A percentile compares a stretch with the other conserved stretches of the same genome.
Evolutionary conservation across 2,113 vertebrate genomes (phyloP).

Genomic region (Malurus elegans): DNA sequence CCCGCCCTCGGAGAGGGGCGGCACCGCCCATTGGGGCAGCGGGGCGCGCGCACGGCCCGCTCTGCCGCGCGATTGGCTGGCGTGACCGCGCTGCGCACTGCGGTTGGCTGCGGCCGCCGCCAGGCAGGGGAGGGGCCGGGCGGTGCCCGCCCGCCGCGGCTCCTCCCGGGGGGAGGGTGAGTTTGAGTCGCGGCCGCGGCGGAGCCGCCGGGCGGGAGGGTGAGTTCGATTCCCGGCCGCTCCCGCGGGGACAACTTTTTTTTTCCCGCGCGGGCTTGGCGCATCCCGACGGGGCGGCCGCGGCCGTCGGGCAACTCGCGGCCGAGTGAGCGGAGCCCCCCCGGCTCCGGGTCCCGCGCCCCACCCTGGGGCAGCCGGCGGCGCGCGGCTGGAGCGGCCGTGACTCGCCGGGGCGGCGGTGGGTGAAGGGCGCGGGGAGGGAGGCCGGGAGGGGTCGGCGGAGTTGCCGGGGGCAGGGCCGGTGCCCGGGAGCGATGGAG

Average conservation of each 20-base stretch:
- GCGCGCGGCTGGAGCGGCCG: conserved; percentile 45
- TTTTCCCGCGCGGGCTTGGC: background rate
- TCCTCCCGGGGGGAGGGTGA: conserved; percentile 38
- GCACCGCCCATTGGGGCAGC: background rate
- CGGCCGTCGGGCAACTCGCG: background rate
- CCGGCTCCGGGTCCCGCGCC: conserved; percentile 52
- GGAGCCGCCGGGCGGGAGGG: background rate
- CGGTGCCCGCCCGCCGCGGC: background rate
- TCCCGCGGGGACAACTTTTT: background rate
- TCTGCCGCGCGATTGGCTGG: background rate
- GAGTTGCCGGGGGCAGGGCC: background rate
- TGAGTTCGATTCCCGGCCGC: background rate
- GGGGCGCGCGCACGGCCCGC: background rate
- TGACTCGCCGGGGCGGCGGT: background rate
- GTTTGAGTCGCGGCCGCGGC: background rate
- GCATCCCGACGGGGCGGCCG: background rate
- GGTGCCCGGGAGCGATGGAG: background rate
- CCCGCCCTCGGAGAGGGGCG: background rate
- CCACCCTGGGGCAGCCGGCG: conserved; percentile 63
- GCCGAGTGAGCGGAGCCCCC: conserved; percentile 50
- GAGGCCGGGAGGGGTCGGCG: background rate
- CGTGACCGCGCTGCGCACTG: background rate
- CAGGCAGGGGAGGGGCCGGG: background rate
- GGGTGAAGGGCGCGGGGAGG: background rate
- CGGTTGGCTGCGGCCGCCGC: background rate